phyloP scores from a whole-genome alignment of 1,140 invertebrate genomes.

The Homalodisca vitripennis region DNA sequence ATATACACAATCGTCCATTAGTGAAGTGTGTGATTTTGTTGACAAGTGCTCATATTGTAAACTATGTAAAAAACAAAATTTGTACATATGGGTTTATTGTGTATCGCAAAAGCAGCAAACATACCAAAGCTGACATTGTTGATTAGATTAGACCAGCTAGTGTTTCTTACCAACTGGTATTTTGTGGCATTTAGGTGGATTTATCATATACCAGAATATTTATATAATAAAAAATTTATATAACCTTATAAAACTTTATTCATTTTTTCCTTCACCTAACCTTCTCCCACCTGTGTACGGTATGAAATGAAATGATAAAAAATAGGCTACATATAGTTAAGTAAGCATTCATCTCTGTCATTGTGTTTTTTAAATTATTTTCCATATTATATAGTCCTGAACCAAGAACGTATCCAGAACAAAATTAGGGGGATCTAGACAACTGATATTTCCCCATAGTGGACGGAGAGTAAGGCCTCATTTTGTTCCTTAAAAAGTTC shows the following conservation, averaged over 20 bases:
- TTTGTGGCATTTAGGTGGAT: slow-evolving; percentile 16
- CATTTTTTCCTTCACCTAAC: no score
- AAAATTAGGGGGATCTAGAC: no score
- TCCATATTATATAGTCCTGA: no score
- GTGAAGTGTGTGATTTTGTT: background rate
- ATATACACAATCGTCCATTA: slow-evolving; percentile 19
- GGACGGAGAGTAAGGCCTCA: no score
- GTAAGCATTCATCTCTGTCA: no score
- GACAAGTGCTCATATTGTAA: background rate
- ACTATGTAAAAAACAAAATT: background rate
- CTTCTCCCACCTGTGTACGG: no score
- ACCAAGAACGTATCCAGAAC: no score
- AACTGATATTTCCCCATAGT: no score
- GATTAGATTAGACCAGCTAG: slow-evolving; percentile 10
- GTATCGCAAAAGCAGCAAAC: slow-evolving; percentile 1
- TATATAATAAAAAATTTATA: slow-evolving; percentile 25
- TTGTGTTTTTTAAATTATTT: no score
- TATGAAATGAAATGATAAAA: no score
- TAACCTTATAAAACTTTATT: background rate
- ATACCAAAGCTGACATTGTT: slow-evolving; percentile 23
- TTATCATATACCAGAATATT: slow-evolving; percentile 24
- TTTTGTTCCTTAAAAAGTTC: no score
- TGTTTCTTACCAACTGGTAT: slow-evolving; percentile 20
- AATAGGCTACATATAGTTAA: no score
- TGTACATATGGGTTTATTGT: slow-evolving; percentile 14